Evolutionary conservation across 2,113 vertebrate genomes (phyloP), one percentile per base, ranked within the genome.

Genomic region (Taurulus bubalis): DNA sequence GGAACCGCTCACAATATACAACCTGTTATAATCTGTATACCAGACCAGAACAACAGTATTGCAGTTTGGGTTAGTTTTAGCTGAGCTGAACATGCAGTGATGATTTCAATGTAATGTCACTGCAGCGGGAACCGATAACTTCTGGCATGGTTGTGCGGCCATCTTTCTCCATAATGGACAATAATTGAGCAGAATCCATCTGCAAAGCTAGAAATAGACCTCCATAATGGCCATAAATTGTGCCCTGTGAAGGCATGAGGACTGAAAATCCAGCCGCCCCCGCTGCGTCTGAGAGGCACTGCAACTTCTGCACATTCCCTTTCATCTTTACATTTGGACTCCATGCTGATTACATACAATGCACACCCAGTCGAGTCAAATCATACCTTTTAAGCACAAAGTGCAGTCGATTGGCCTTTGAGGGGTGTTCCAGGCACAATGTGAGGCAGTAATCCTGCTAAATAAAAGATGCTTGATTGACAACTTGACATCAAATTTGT

Each of bases 151-250:
- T 92, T 94, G 93, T 90, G 90, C 83, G 86, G 95, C 96, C 96
- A 95, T 95, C 95, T 95, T 93, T 95, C 95, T 95, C 91, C 91
- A 94, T 97, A 98, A 98, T 97, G 97, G 96, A 96, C 96, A 96
- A 96, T 97, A 96, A 97, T 97, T 96, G 96, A 96, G 95, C 95
- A 91, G 94, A 95, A 96, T 97, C 96, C 95, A 97, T 97, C 95
- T 95, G 95, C 92, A 94, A 93, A 85, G 94, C 95, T 92, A 68
- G 89, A 95, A 96, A 96, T 95, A 96, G 95, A 95, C 93, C 92
- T 91, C 94, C 94, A 90, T 96, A 97, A 96, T 96, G 95, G 96
- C 87, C 84, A 84, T 89, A 96, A 97, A 96, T 96, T 96, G 94
- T 92, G 83, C 94, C 90, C 95, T 94, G 95, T 94, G 92, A 90